A percentile compares a stretch with the other conserved stretches of the same genome.
These are phyloP conservation scores for Ia io DNA, from an alignment of 2,113 vertebrate genomes.

Conservation along the genomic window DNA sequence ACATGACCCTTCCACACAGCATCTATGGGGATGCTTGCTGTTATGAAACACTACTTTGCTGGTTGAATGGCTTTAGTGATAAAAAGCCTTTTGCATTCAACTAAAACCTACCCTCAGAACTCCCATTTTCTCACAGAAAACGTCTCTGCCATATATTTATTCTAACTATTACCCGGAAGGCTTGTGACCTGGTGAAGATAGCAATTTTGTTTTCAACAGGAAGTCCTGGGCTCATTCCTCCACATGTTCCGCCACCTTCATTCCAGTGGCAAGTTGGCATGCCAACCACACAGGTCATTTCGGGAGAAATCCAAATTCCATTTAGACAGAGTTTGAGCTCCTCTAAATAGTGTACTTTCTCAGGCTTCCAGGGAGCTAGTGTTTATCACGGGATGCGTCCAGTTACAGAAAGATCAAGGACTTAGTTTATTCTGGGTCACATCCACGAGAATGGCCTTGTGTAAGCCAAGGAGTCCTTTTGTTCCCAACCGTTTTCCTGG, in stretches of 20 bases:
- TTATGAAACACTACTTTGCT: neutral
- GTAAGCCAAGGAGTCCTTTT: conserved; percentile 73
- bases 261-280: conserved; percentile 65
- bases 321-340: conserved; percentile 64
- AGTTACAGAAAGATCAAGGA: conserved; percentile 78
- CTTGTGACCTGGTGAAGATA: neutral
- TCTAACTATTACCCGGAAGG: neutral
- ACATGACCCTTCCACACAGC: neutral
- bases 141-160: neutral
- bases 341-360: conserved; percentile 81
- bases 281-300: conserved; percentile 71
- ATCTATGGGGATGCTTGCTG: neutral
- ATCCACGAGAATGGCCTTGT: conserved; percentile 73
- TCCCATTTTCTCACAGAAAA: neutral
- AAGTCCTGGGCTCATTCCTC: conserved; percentile 41
- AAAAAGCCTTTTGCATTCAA: neutral
- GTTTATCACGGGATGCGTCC: conserved; percentile 81
- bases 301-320: conserved; percentile 74
- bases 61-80: neutral
- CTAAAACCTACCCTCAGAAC: neutral
- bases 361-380: conserved; percentile 80
- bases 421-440: conserved; percentile 70
- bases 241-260: conserved; percentile 32
- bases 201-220: conserved; percentile 48
- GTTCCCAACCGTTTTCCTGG: conserved; percentile 63